Base-by-base conservation (phyloP, 2,888 invertebrate genomes). In the Gerris lacustris region DNA sequence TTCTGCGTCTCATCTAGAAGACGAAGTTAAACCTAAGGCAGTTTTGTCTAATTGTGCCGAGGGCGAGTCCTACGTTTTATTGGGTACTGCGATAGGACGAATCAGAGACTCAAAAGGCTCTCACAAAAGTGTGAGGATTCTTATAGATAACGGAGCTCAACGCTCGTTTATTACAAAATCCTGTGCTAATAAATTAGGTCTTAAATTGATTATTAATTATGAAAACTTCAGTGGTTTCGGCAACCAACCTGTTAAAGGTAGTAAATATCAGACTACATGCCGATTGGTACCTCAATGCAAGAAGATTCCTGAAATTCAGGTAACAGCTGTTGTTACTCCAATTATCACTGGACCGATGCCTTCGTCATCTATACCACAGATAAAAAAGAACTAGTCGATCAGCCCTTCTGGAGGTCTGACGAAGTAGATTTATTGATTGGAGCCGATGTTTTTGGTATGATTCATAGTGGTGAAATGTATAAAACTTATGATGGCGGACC, bases 81-180 rank as follows among this genome's bases (percentile, higher is more conserved):
- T 70, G 6, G 67, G 70, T 15, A 70, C 70, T 11, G 45, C 5
- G 44, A 6, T 17, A 11, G 45, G 18, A 55, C 18, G 66, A 6
- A 31, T 70, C 9, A 15, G 45, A 67, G 70, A 70, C 31, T 2
- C 11, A 18, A 11, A 45, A 17, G 70, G 70, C 6, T 6, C 6
- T 15, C 18, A 17, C 15, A 45, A 47, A 45, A 11, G 45, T 11
- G 55, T 70, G 6, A 67, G 70, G 15, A 31, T 45, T 7, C 31
- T 70, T 6, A 11, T 70, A 67, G 70, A 70, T 44, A 55, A 43
- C 45, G 70, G 70, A 44, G 31, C 45, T 18, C 70, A 70, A 67
- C 18, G 66, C 31, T 70, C 70, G 11, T 67, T 70, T n/a, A 67
- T 70, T 18, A 67, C 70, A 6, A n/a, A 9, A 9, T 6, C 43